A percentile compares a stretch with the other conserved stretches of the same genome.
These are phyloP conservation scores for Scotopteryx bipunctaria DNA, from an alignment of 2,888 invertebrate species.

Conservation along the genomic window DNA sequence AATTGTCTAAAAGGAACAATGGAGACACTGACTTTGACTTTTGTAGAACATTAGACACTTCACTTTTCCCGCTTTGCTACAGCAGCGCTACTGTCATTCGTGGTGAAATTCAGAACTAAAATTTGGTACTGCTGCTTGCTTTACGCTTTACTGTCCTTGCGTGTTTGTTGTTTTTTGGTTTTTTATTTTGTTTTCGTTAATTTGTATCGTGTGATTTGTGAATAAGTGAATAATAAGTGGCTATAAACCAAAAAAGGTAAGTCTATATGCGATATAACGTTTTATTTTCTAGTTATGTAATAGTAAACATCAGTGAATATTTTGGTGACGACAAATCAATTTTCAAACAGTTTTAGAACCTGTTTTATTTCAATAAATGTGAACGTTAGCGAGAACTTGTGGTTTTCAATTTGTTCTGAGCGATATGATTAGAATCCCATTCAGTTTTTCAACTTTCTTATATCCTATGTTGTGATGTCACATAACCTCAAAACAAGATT, in stretches of 20 bases:
- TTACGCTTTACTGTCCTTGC: slow-evolving; percentile 43
- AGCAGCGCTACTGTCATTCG: not conserved
- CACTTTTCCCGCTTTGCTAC: not conserved
- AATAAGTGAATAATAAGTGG: not conserved
- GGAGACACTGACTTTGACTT: not conserved
- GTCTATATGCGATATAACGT: slow-evolving; percentile 36
- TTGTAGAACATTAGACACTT: too few species aligned
- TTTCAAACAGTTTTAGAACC: not conserved
- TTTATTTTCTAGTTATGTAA: slow-evolving; percentile 64
- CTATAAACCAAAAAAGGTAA: slow-evolving; percentile 55
- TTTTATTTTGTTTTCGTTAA: slow-evolving; percentile 37
- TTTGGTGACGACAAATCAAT: slow-evolving; percentile 46
- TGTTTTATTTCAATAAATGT: not conserved
- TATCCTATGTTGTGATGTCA: slow-evolving; percentile 29
- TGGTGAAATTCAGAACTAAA: slow-evolving; percentile 9
- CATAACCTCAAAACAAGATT: slow-evolving; percentile 51
- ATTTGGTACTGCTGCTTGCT: too few species aligned
- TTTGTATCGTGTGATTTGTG: slow-evolving; percentile 36
- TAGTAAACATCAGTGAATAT: slow-evolving; percentile 41
- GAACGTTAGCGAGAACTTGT: not conserved
- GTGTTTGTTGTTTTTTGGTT: slow-evolving; percentile 57
- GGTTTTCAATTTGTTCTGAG: slow-evolving; percentile 24
- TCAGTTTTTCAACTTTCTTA: not conserved
- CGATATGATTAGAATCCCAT: slow-evolving; percentile 1
- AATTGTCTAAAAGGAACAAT: too few species aligned